phyloP scores from a whole-genome alignment of 2,797 vertebrate genomes.

The Coregonus ussuriensis region DNA sequence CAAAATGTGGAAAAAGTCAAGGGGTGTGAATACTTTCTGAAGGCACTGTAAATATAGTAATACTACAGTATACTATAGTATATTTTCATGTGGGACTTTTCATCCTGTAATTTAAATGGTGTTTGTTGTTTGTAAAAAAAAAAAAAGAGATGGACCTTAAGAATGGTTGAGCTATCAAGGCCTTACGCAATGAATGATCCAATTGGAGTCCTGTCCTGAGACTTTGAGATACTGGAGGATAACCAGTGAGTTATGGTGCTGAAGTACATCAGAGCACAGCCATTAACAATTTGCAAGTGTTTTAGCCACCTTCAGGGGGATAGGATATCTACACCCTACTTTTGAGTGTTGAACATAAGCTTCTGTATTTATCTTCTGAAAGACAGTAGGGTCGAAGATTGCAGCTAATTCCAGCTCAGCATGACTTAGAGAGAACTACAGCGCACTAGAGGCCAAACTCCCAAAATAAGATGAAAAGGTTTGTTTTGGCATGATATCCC shows the following conservation, averaged over 20 bases:
- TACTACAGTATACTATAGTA: too few relatives aligned
- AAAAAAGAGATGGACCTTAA: too few relatives aligned
- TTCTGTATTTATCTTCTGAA: conserved; percentile 48
- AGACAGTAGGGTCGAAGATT: conserved; percentile 5
- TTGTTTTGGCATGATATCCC: conserved; percentile 41
- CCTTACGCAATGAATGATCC: too few relatives aligned
- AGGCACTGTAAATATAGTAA: too few relatives aligned
- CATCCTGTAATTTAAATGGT: background rate
- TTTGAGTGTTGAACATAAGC: conserved; percentile 7
- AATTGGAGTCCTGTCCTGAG: background rate
- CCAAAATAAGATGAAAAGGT: conserved; percentile 27
- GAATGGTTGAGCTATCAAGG: too few relatives aligned
- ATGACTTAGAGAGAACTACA: conserved; percentile 25
- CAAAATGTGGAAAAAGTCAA: too few relatives aligned
- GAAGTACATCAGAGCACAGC: background rate
- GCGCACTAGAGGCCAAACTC: conserved; percentile 31
- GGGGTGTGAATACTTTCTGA: too few relatives aligned
- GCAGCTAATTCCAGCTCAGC: background rate
- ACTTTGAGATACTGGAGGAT: too few relatives aligned
- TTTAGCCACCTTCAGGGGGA: conserved; percentile 32
- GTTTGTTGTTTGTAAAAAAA: too few relatives aligned
- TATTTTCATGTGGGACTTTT: background rate
- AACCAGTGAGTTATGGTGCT: background rate
- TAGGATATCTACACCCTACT: conserved; percentile 37
- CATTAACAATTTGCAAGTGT: background rate